Evolutionary conservation across 2,797 vertebrate species (phyloP).

Genomic region (Coranthus polyacanthus): DNA sequence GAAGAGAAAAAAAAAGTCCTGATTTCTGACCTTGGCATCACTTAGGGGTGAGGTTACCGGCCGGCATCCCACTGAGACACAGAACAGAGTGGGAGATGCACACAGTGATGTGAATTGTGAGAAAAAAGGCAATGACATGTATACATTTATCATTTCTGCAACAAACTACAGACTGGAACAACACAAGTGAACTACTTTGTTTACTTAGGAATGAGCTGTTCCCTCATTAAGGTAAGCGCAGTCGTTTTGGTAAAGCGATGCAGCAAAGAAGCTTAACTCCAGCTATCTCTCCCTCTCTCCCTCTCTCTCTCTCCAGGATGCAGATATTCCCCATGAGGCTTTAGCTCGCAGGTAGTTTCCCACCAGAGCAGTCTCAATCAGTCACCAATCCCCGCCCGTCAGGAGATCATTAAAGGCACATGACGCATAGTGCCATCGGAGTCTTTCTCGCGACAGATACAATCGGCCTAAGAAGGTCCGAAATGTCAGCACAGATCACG

Average conservation of each 20-base stretch:
- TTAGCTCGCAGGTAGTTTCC: constrained; percentile 53
- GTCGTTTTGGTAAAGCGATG: constrained; percentile 47
- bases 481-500: constrained; percentile 27
- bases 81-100: constrained; percentile 7
- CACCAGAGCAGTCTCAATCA: constrained; percentile 59
- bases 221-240: constrained; percentile 55
- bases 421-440: constrained; percentile 20
- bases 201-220: constrained; percentile 29
- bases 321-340: constrained; percentile 52
- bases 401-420: constrained; percentile 60
- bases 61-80: constrained; percentile 75
- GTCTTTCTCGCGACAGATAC: constrained; percentile 35
- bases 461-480: not conserved
- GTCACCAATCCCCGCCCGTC: constrained; percentile 47
- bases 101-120: not conserved
- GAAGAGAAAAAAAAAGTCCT: not conserved
- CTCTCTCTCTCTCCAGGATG: constrained; percentile 25
- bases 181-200: constrained; percentile 11
- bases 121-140: constrained; percentile 10
- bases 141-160: constrained; percentile 6
- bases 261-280: constrained; percentile 69
- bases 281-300: constrained; percentile 16
- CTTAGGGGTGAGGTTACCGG: constrained; percentile 77
- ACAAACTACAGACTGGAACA: not conserved
- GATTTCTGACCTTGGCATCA: constrained; percentile 82